Percentiles rank a stretch among this genome's conserved stretches.
Evolutionary conservation across 2,888 invertebrate species (phyloP).

Genomic region (Ptilodon capucinus): DNA sequence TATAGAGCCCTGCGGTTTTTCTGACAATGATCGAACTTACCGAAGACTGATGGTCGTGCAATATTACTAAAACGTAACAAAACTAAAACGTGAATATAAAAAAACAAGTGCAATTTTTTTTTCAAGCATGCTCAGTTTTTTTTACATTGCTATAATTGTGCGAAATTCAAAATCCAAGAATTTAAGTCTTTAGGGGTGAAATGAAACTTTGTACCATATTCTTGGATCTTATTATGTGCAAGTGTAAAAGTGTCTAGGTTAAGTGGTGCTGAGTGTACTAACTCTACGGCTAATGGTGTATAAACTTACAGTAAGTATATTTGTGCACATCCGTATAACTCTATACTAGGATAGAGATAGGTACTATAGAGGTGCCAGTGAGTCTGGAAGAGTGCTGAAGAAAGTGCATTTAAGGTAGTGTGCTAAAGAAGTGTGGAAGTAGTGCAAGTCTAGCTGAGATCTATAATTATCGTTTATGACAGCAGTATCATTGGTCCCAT

Average conservation of each 20-base stretch:
- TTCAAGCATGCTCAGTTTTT: constrained; percentile 41
- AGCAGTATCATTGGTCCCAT: not conserved
- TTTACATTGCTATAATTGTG: constrained; percentile 27
- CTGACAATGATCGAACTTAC: constrained; percentile 43
- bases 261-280: constrained; percentile 64
- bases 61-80: constrained; percentile 10
- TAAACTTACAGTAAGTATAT: constrained; percentile 58
- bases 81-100: constrained; percentile 18
- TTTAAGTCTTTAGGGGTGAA: constrained; percentile 4
- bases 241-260: constrained; percentile 64
- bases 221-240: constrained; percentile 68
- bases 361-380: constrained; percentile 57
- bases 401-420: constrained; percentile 73
- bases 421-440: constrained; percentile 75
- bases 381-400: constrained; percentile 66
- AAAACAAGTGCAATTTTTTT: constrained; percentile 36
- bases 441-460: constrained; percentile 76
- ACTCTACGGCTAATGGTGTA: constrained; percentile 70
- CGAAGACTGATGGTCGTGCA: constrained; percentile 35
- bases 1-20: constrained; percentile 51
- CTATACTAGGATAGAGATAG: constrained; percentile 75
- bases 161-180: constrained; percentile 49
- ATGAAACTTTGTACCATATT: constrained; percentile 40
- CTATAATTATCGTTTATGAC: constrained; percentile 50
- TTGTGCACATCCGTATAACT: constrained; percentile 68